These are phyloP conservation scores for Montipora efflorescens DNA, from an alignment of 64 coral and sea anemone genomes.

Conservation along the genomic window DNA sequence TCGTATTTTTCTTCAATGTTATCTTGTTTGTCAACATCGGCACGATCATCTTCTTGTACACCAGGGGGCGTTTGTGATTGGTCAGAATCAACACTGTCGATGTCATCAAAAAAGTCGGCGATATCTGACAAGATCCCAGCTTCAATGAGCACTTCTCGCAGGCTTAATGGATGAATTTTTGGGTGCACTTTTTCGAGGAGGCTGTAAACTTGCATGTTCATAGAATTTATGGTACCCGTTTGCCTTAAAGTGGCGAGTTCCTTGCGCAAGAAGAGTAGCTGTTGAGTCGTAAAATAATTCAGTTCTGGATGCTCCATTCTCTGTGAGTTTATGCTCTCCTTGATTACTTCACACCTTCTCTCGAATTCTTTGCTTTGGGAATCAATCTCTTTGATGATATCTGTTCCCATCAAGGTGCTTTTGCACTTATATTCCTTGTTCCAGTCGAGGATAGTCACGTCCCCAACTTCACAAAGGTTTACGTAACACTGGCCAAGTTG, in stretches of 20 bases:
- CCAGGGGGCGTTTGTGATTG: neutral
- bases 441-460: slow-evolving; percentile 76
- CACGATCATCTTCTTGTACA: neutral
- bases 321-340: slow-evolving; percentile 43
- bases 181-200: slow-evolving; percentile 71
- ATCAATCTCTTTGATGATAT: slow-evolving; percentile 5
- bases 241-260: slow-evolving; percentile 59
- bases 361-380: slow-evolving; percentile 44
- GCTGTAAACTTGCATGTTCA: slow-evolving; percentile 46
- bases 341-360: slow-evolving; percentile 25
- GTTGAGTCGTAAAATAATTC: slow-evolving; percentile 78
- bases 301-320: slow-evolving; percentile 60
- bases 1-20: slow-evolving; percentile 20
- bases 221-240: neutral
- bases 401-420: neutral
- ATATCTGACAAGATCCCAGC: neutral
- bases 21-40: neutral
- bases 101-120: neutral
- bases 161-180: slow-evolving; percentile 14
- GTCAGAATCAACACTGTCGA: neutral
- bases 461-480: slow-evolving; percentile 68
- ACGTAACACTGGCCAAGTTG: slow-evolving; percentile 64
- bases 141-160: slow-evolving; percentile 12
- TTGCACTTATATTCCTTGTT: slow-evolving; percentile 45
- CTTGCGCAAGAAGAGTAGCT: slow-evolving; percentile 67